Conservation (phyloP, 1,140 invertebrate genomes). For the Holotrichia oblita region DNA sequence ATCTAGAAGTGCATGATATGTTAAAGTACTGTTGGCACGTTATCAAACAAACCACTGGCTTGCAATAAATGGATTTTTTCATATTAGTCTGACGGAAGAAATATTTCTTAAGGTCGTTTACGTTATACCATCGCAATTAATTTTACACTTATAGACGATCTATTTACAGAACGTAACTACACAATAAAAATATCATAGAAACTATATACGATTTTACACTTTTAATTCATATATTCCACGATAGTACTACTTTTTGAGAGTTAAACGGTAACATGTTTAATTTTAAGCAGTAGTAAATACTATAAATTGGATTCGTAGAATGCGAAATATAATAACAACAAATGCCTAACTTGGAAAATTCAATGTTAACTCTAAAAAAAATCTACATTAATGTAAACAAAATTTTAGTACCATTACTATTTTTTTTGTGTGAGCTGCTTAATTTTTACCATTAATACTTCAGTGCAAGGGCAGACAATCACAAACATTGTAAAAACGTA, state of each 20-base stretch:
- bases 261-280: too few species aligned
- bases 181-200: background rate
- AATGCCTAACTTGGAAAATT: too few species aligned
- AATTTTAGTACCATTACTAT: too few species aligned
- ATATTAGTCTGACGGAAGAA: background rate
- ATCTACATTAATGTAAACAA: too few species aligned
- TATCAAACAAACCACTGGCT: conserved; percentile 28
- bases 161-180: background rate
- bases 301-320: too few species aligned
- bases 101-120: conserved; percentile 2
- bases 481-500: background rate
- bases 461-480: background rate
- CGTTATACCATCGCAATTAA: conserved; percentile 11
- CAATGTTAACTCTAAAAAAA: too few species aligned
- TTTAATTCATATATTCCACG: too few species aligned
- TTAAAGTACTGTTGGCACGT: conserved; percentile 2
- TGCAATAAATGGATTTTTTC: conserved; percentile 32
- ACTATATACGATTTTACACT: too few species aligned
- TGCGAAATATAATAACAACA: too few species aligned
- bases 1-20: background rate
- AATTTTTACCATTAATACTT: background rate
- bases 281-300: too few species aligned
- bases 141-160: background rate
- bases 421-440: too few species aligned
- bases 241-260: too few species aligned